Percentiles rank a stretch among this genome's conserved stretches.
Conservation (phyloP, 2,797 vertebrate species). For the Acanthurus tractus region DNA sequence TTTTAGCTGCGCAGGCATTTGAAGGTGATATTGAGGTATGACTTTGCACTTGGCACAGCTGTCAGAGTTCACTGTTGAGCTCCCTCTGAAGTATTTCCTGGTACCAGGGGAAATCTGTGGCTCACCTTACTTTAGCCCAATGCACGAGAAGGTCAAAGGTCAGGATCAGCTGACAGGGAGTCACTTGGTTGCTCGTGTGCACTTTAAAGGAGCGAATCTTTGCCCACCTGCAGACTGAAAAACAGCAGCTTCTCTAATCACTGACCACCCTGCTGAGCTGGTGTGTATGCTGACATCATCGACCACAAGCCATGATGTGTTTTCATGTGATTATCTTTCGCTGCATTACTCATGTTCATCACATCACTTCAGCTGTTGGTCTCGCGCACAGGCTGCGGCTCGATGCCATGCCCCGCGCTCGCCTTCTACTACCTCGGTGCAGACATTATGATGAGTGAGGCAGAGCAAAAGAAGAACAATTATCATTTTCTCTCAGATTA, state of each 20-base stretch:
- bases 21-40: conserved; percentile 59
- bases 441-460: conserved; percentile 63
- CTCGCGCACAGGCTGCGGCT: neutral
- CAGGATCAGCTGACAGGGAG: conserved; percentile 13
- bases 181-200: neutral
- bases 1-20: conserved; percentile 49
- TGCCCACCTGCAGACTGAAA: neutral
- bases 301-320: neutral
- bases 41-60: conserved; percentile 54
- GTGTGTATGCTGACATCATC: conserved; percentile 8
- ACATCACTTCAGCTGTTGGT: conserved; percentile 24
- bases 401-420: conserved; percentile 31
- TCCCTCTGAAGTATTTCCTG: conserved; percentile 53
- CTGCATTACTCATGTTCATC: conserved; percentile 11
- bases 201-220: neutral
- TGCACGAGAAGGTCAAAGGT: conserved; percentile 26
- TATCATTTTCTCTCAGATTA: conserved; percentile 76
- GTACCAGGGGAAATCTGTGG: conserved; percentile 19
- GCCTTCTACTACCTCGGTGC: conserved; percentile 40
- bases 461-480: conserved; percentile 72
- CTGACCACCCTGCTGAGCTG: neutral
- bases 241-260: neutral
- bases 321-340: conserved; percentile 21
- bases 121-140: conserved; percentile 13
- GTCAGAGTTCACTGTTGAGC: conserved; percentile 38